Evolutionary conservation across 1,140 invertebrate genomes (phyloP).

Genomic region (Drosophila elegans): DNA sequence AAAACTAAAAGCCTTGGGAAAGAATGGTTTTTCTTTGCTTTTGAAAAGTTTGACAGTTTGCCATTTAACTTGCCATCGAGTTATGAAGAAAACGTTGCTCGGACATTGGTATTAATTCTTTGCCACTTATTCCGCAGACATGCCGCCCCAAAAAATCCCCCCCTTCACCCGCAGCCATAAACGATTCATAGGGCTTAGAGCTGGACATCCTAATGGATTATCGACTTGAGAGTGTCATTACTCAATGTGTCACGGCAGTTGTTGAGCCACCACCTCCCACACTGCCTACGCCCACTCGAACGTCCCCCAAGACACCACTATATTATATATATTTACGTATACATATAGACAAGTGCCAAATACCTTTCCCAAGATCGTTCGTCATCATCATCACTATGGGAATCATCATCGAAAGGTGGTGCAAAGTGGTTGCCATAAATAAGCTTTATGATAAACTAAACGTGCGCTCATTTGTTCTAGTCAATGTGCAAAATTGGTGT

Average conservation of each 20-base stretch:
- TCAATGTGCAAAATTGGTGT: conserved; percentile 9
- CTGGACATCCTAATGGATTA: conserved; percentile 53
- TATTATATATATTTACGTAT: neutral
- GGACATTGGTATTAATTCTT: conserved; percentile 13
- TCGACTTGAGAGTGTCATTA: conserved; percentile 66
- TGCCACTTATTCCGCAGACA: conserved; percentile 1
- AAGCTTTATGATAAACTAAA: conserved; percentile 65
- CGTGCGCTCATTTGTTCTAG: conserved; percentile 59
- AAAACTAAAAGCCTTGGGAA: neutral
- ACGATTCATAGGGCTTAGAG: conserved; percentile 54
- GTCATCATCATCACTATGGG: conserved; percentile 22
- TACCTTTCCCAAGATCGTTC: conserved; percentile 17
- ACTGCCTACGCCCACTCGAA: neutral
- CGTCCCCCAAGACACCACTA: neutral
- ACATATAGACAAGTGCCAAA: neutral
- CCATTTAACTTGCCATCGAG: conserved; percentile 14
- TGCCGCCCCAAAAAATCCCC: neutral
- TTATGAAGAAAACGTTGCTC: neutral
- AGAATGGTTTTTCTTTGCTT: neutral
- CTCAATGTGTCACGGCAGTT: conserved; percentile 68
- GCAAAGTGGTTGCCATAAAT: conserved; percentile 65
- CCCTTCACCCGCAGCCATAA: conserved; percentile 16
- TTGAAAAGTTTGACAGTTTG: conserved; percentile 27
- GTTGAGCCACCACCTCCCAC: neutral
- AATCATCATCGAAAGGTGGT: conserved; percentile 39